phyloP scores from a whole-genome alignment of 2,113 vertebrate genomes.

The Callipepla californica region DNA sequence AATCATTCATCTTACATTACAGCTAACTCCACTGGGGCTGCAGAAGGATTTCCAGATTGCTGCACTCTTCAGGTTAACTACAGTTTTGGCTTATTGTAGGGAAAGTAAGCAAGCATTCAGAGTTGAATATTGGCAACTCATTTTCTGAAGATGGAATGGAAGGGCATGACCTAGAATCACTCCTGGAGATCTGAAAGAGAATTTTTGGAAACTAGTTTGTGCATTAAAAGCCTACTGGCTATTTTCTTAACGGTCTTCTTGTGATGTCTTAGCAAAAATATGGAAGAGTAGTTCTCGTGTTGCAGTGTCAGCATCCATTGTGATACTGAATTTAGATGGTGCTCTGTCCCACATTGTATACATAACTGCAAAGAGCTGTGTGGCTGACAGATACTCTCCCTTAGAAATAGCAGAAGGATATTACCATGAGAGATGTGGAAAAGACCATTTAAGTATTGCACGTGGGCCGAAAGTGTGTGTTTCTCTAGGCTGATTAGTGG shows the following conservation, averaged over 20 bases:
- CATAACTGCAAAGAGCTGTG: background rate
- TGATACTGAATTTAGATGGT: background rate
- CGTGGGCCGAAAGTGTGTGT: background rate
- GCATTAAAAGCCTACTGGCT: background rate
- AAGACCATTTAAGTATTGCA: background rate
- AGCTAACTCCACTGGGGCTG: background rate
- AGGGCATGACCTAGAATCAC: background rate
- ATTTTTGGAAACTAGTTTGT: background rate
- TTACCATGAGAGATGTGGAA: background rate
- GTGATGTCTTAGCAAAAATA: background rate
- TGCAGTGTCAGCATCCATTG: background rate
- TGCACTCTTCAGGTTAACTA: background rate
- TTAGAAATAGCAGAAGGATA: background rate
- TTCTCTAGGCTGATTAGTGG: background rate
- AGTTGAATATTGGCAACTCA: background rate
- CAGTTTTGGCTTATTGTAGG: background rate
- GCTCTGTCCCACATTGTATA: background rate
- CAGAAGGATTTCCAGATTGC: background rate
- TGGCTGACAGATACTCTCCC: fast-evolving
- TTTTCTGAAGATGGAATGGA: background rate
- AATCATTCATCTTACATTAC: background rate
- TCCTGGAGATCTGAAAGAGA: background rate
- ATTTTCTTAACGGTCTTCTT: background rate
- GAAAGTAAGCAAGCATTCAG: background rate
- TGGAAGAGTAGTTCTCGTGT: background rate